Conservation (phyloP, 2,113 vertebrate species). For the Scortum barcoo region DNA sequence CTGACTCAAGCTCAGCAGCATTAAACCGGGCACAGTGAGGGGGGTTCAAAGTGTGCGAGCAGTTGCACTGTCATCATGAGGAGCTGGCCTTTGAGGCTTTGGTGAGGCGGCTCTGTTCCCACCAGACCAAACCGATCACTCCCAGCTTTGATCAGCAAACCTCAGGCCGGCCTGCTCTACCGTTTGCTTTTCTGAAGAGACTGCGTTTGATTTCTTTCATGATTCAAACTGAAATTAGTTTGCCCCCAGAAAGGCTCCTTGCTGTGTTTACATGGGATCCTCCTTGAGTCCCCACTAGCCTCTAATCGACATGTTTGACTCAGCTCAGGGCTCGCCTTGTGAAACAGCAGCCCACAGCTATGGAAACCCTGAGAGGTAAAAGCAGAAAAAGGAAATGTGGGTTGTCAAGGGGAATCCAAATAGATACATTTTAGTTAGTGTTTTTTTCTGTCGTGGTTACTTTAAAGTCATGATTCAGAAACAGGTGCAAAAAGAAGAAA, state of each 20-base stretch:
- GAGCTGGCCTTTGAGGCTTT: slow-evolving; percentile 32
- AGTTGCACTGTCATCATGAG: slow-evolving; percentile 38
- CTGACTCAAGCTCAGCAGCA: neutral
- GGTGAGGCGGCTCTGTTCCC: slow-evolving; percentile 23
- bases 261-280: slow-evolving; percentile 28
- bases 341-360: slow-evolving; percentile 39
- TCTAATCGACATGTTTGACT: slow-evolving; percentile 39
- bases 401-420: slow-evolving; percentile 15
- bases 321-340: slow-evolving; percentile 29
- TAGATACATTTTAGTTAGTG: neutral
- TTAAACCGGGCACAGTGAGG: neutral
- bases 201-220: slow-evolving; percentile 17
- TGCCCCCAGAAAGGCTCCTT: neutral
- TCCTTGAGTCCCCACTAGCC: neutral
- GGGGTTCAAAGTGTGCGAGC: slow-evolving; percentile 1
- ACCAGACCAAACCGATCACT: slow-evolving; percentile 16
- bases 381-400: slow-evolving; percentile 26
- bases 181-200: neutral
- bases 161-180: slow-evolving; percentile 9
- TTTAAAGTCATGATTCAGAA: neutral
- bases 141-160: slow-evolving; percentile 28
- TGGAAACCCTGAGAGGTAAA: slow-evolving; percentile 45
- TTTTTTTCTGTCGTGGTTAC: slow-evolving; percentile 13
- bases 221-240: slow-evolving; percentile 28
- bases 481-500: neutral